Percentiles rank a stretch among this genome's conserved stretches.
phyloP scores from a whole-genome alignment of 2,113 vertebrate species.

The Corythornis vintsioides region DNA sequence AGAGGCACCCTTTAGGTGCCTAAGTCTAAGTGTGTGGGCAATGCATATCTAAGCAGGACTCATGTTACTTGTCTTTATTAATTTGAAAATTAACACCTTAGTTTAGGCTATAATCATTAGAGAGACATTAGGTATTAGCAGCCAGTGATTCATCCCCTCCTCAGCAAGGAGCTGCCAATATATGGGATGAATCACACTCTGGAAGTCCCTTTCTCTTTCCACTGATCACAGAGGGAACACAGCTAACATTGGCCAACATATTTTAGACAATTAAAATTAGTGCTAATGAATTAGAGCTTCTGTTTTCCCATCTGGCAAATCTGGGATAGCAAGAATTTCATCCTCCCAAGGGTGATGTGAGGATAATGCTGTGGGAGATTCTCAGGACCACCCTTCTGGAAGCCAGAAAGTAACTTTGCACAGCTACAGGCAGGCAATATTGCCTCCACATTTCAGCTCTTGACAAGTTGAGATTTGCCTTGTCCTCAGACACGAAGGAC shows the following conservation, averaged over 20 bases:
- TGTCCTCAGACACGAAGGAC: background rate
- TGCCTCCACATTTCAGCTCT: slow-evolving; percentile 10
- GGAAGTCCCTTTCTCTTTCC: background rate
- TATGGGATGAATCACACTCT: background rate
- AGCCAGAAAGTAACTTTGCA: background rate
- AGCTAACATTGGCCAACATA: background rate
- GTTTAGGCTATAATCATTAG: background rate
- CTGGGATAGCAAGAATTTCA: background rate
- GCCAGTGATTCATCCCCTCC: background rate
- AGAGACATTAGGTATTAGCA: background rate
- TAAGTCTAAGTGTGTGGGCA: background rate
- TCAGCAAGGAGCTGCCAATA: background rate
- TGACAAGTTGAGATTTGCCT: background rate
- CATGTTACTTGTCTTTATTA: background rate
- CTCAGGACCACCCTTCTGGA: background rate
- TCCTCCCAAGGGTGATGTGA: background rate
- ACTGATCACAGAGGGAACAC: background rate
- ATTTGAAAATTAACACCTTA: background rate
- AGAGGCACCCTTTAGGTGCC: background rate
- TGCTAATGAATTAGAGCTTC: background rate
- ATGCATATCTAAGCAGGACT: background rate
- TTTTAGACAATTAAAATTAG: background rate
- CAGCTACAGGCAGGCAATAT: background rate
- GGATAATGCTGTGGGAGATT: background rate
- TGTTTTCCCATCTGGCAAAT: background rate